Base-by-base conservation (phyloP, 2,113 vertebrate species). In the Pithys albifrons region DNA sequence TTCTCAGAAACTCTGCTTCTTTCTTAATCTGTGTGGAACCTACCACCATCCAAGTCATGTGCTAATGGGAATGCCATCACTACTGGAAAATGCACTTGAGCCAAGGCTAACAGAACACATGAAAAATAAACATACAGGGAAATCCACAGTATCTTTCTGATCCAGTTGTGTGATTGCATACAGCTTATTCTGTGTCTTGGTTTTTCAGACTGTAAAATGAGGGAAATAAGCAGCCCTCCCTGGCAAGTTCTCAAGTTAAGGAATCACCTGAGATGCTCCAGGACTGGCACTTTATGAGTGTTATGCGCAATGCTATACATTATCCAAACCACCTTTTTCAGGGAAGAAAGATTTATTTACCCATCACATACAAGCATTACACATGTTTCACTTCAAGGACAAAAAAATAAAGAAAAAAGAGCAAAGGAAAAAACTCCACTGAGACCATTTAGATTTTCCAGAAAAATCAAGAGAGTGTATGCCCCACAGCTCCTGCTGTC, bases 301-400 rank as follows among this genome's bases (percentile, higher is more conserved):
- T 33, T 61, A 20, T 16, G 15, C 12, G 43, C 0, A 0, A 35
- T 19, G 52, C 11, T 76, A 12, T 14, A 39, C 29, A 25, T 29
- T 41, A 66, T 31, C 82, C 43, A 78, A 87, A 74, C 8, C 25
- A 66, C 19, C 54, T 55, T 90, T 46, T 27, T 72, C 37, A 41
- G n/a, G 37, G 17, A 72, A 89, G 22, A 69, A 82, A 66, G 58
- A 70, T 69, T 76, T 85, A 66, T 69, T 76, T 85, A 75, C 28
- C 24, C n/a, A 64, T 39, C 73, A 64, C 0, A 0, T 45, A 35
- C 1, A 3, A 88, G 31, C 28, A 74, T 37, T 67, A 82, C 43
- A 57, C 13, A 24, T 0, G 0, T 77, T 58, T 76, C 78, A 58
- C 19, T 70, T 88, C 59, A 84, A 96, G 67, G n/a, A 92, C 33